Conservation (phyloP, 1,140 invertebrate species). For the Drosophila guanche region DNA sequence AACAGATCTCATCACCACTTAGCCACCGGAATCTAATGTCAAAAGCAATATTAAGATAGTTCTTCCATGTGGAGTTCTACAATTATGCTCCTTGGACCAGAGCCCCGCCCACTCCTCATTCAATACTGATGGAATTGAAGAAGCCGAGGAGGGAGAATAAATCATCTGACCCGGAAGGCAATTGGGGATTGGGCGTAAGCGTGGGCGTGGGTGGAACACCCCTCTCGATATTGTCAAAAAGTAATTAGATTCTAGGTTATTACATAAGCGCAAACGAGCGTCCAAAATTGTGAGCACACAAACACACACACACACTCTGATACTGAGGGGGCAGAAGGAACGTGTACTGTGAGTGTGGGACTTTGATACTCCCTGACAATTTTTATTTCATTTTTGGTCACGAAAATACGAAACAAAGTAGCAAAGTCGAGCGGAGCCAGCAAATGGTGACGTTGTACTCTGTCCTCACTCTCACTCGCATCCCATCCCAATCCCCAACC, state of each 20-base stretch:
- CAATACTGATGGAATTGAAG: conserved; percentile 25
- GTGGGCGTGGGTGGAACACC: conserved; percentile 5
- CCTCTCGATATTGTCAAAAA: conserved; percentile 69
- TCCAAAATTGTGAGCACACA: conserved; percentile 51
- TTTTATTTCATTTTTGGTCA: conserved; percentile 68
- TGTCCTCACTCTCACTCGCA: conserved; percentile 18
- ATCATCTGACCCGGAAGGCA: conserved; percentile 11
- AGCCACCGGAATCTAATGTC: conserved; percentile 16
- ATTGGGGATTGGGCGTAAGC: not conserved
- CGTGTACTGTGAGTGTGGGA: conserved; percentile 1
- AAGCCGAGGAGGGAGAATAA: not conserved
- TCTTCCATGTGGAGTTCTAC: conserved; percentile 39
- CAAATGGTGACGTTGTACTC: conserved; percentile 42
- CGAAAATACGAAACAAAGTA: conserved; percentile 74
- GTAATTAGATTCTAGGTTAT: conserved; percentile 80
- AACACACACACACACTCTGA: conserved; percentile 17
- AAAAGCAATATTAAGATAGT: conserved; percentile 45
- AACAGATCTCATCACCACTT: not conserved
- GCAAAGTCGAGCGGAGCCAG: conserved; percentile 18
- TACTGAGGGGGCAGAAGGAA: not conserved
- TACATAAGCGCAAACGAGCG: conserved; percentile 73
- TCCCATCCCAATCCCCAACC: not conserved
- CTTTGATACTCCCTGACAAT: conserved; percentile 17
- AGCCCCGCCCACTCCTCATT: not conserved
- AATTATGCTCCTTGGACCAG: conserved; percentile 30